Conservation (phyloP, 2,797 vertebrate genomes). For the Aphelocoma californica region DNA sequence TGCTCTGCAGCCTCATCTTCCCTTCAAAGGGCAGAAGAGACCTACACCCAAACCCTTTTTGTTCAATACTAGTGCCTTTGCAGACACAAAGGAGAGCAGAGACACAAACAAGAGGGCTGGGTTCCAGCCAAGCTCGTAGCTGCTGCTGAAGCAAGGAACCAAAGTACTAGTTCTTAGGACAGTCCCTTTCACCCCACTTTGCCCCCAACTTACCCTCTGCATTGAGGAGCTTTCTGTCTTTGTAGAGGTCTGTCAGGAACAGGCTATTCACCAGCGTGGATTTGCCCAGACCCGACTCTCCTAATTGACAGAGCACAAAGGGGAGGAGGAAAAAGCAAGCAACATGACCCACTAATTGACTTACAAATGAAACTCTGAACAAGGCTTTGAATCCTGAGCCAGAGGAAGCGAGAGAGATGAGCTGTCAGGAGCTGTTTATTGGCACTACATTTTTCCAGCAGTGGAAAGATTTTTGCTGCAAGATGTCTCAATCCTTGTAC, state of each 20-base stretch:
- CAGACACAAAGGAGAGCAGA: neutral
- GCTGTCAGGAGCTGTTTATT: constrained; percentile 15
- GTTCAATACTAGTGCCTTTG: neutral
- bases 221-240: constrained; percentile 95
- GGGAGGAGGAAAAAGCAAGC: constrained; percentile 42
- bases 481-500: neutral
- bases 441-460: neutral
- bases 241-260: constrained; percentile 97
- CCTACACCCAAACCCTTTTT: neutral
- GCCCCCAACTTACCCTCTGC: constrained; percentile 85
- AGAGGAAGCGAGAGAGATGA: neutral
- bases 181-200: neutral
- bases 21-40: neutral
- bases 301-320: constrained; percentile 24
- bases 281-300: constrained; percentile 95
- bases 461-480: neutral
- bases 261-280: constrained; percentile 98
- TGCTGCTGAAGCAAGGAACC: neutral
- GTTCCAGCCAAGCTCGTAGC: neutral
- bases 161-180: neutral
- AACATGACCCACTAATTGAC: constrained; percentile 32
- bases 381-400: constrained; percentile 15
- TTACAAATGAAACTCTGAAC: constrained; percentile 43
- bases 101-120: neutral
- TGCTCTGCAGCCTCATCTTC: neutral